phyloP scores from a whole-genome alignment of 2,797 vertebrate genomes.

The Hypotaenidia philippensis region DNA sequence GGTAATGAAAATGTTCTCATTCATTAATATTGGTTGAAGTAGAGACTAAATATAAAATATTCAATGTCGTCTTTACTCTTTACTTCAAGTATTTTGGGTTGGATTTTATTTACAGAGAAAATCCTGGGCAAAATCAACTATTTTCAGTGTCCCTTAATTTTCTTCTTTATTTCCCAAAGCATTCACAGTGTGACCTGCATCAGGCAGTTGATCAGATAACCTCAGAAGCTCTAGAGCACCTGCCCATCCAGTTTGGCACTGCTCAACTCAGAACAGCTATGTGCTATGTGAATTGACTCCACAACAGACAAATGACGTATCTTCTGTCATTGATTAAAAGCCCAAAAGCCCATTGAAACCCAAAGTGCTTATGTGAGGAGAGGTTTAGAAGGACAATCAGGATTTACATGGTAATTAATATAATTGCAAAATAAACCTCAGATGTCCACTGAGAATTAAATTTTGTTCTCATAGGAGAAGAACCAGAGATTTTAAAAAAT shows the following conservation, averaged over 20 bases:
- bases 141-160: not conserved
- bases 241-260: not conserved
- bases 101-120: not conserved
- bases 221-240: not conserved
- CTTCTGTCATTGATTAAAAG: slow-evolving; percentile 39
- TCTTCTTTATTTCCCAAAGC: not conserved
- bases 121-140: not conserved
- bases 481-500: slow-evolving; percentile 42
- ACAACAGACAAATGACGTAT: not conserved
- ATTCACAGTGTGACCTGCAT: not conserved
- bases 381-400: slow-evolving; percentile 36
- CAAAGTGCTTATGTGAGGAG: not conserved
- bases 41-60: not conserved
- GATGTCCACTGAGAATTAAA: slow-evolving; percentile 12
- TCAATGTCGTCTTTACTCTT: not conserved
- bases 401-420: slow-evolving; percentile 36
- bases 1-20: not conserved
- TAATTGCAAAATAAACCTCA: slow-evolving; percentile 62
- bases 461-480: not conserved
- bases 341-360: slow-evolving; percentile 11
- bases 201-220: not conserved
- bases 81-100: not conserved
- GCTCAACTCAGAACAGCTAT: not conserved
- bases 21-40: not conserved
- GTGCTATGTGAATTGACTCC: not conserved